Conservation (phyloP, 2,888 invertebrate genomes). For the Sarcophaga subvicina region DNA sequence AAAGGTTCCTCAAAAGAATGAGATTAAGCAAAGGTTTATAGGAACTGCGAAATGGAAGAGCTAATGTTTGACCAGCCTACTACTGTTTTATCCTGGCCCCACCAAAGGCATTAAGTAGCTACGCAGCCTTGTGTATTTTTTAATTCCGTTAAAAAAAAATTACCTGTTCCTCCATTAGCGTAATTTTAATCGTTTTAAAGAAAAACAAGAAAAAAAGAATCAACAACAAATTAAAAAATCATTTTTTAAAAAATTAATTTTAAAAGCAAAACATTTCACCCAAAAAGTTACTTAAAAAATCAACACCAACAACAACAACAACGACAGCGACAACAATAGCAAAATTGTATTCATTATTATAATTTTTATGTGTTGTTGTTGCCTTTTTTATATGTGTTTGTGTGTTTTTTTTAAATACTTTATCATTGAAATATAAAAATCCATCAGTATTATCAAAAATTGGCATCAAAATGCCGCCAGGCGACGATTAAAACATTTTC, state of each 20-base stretch:
- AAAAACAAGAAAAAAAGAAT: accelerated
- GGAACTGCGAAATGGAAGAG: too few species aligned
- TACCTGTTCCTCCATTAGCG: too few species aligned
- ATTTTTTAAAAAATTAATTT: too few species aligned
- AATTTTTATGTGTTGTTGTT: slow-evolving; percentile 32
- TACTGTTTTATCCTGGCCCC: too few species aligned
- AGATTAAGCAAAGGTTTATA: too few species aligned
- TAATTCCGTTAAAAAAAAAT: too few species aligned
- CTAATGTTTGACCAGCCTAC: too few species aligned
- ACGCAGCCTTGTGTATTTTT: too few species aligned
- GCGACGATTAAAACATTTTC: slow-evolving; percentile 73
- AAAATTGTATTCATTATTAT: slow-evolving; percentile 19
- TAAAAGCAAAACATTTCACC: slow-evolving; percentile 4
- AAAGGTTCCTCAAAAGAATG: too few species aligned
- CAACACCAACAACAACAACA: slow-evolving; percentile 39
- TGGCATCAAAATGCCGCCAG: slow-evolving; percentile 76
- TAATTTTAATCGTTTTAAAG: too few species aligned
- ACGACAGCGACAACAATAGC: slow-evolving; percentile 30
- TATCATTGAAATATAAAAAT: slow-evolving; percentile 78
- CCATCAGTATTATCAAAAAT: slow-evolving; percentile 76
- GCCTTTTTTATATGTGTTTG: not conserved
- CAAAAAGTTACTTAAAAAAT: slow-evolving; percentile 18
- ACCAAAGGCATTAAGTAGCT: too few species aligned
- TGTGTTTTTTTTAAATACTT: slow-evolving; percentile 60
- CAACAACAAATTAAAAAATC: too few species aligned